Evolutionary conservation across 2,797 vertebrate genomes (phyloP).

Genomic region (Girardinus metallicus): DNA sequence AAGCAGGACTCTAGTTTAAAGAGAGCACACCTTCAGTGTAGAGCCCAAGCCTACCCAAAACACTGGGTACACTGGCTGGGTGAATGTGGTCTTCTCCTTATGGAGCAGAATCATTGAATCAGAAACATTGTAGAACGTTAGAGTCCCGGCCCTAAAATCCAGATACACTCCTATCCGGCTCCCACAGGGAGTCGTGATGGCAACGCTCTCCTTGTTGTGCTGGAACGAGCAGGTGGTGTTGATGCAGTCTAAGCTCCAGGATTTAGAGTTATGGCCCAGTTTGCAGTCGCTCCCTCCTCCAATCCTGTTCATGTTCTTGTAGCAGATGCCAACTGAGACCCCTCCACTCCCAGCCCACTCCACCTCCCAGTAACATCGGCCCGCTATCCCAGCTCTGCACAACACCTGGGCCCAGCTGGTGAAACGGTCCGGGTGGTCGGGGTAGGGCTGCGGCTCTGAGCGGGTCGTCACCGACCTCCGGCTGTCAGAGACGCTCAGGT

Average conservation of each 20-base stretch:
- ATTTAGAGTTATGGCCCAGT: constrained; percentile 79
- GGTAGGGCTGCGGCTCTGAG: constrained; percentile 59
- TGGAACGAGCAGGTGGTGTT: constrained; percentile 60
- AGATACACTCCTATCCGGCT: constrained; percentile 75
- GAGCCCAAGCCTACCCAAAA: constrained; percentile 82
- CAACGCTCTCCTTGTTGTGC: constrained; percentile 70
- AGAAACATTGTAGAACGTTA: constrained; percentile 76
- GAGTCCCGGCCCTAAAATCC: constrained; percentile 69
- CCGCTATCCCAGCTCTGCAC: constrained; percentile 70
- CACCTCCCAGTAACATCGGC: constrained; percentile 82
- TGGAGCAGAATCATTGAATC: constrained; percentile 71
- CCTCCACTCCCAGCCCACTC: constrained; percentile 74
- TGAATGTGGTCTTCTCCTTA: constrained; percentile 66
- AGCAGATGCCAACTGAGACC: constrained; percentile 75
- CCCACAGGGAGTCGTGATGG: constrained; percentile 33
- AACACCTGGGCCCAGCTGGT: constrained; percentile 81
- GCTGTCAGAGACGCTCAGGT: constrained; percentile 64
- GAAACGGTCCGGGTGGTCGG: constrained; percentile 75
- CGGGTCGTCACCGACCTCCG: constrained; percentile 56
- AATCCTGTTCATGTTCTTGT: constrained; percentile 70
- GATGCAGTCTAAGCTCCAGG: constrained; percentile 78
- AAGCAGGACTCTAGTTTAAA: constrained; percentile 4
- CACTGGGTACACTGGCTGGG: constrained; percentile 74
- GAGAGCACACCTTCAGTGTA: constrained; percentile 67
- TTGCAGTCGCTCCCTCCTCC: constrained; percentile 73